Percentiles rank a stretch among this genome's conserved stretches.
Evolutionary conservation across 2,797 vertebrate genomes (phyloP).

Genomic region (Amphiprion clarkii): DNA sequence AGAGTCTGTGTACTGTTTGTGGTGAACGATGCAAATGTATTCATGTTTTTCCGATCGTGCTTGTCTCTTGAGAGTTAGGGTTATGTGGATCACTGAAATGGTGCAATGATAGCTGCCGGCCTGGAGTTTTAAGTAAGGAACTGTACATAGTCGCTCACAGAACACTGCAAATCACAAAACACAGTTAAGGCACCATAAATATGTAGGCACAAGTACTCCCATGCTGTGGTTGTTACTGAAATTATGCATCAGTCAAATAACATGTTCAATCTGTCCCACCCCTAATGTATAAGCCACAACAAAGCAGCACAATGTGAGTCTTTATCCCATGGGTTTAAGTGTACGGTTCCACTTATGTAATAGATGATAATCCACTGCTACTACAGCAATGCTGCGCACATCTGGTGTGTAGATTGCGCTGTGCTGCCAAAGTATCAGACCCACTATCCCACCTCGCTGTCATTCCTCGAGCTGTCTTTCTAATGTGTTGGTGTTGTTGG

Average conservation of each 20-base stretch:
- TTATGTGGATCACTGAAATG: neutral
- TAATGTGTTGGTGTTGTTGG: slow-evolving; percentile 52
- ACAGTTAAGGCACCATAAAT: neutral
- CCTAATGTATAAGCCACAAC: slow-evolving; percentile 26
- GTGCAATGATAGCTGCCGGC: neutral
- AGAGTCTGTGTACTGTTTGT: neutral
- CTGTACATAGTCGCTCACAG: neutral
- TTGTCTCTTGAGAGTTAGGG: neutral
- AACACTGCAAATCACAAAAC: neutral
- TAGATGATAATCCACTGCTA: slow-evolving; percentile 80
- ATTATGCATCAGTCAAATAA: slow-evolving; percentile 3
- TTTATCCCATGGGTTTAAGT: slow-evolving; percentile 77
- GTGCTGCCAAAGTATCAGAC: slow-evolving; percentile 56
- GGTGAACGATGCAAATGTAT: neutral
- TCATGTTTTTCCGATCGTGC: neutral
- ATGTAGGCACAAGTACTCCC: neutral
- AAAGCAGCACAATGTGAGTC: slow-evolving; percentile 64
- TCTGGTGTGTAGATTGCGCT: slow-evolving; percentile 61
- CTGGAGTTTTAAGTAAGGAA: neutral
- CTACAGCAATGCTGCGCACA: slow-evolving; percentile 79
- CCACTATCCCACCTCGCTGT: slow-evolving; percentile 44
- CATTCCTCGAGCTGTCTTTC: slow-evolving; percentile 39
- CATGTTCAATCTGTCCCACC: neutral
- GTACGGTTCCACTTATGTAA: slow-evolving; percentile 81
- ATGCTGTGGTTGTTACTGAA: slow-evolving; percentile 2